These are phyloP conservation scores for Phragmatobia fuliginosa DNA, from an alignment of 2,888 invertebrate genomes.

Conservation along the genomic window DNA sequence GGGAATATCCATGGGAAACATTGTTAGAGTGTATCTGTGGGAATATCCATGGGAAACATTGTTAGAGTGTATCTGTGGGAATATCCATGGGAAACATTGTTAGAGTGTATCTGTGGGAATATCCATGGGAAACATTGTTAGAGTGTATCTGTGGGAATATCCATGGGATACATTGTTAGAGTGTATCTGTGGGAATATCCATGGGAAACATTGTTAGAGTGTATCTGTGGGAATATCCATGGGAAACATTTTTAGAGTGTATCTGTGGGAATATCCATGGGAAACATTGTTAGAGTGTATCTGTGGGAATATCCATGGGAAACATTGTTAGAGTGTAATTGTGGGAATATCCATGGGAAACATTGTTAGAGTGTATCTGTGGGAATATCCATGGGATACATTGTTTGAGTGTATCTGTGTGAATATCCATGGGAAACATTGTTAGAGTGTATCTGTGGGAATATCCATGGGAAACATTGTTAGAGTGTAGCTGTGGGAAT, in stretches of 20 bases:
- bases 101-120: conserved; percentile 26
- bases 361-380: conserved; percentile 32
- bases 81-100: conserved; percentile 16
- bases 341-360: conserved; percentile 31
- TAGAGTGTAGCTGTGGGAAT: conserved; percentile 36
- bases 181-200: conserved; percentile 22
- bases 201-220: conserved; percentile 30
- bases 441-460: conserved; percentile 30
- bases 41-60: conserved; percentile 1
- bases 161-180: conserved; percentile 23
- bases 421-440: conserved; percentile 28
- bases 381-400: not conserved
- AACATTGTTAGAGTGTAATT: too few species aligned
- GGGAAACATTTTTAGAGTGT: conserved; percentile 32
- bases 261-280: conserved; percentile 14
- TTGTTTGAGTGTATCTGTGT: too few species aligned
- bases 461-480: too few species aligned
- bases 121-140: conserved; percentile 19
- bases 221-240: conserved; percentile 17
- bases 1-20: not conserved
- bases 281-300: conserved; percentile 33
- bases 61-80: conserved; percentile 30
- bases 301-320: conserved; percentile 13
- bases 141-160: conserved; percentile 25
- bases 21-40: conserved; percentile 30